Conservation (phyloP, 1,140 invertebrate species). For the Potamilus streckersoni region DNA sequence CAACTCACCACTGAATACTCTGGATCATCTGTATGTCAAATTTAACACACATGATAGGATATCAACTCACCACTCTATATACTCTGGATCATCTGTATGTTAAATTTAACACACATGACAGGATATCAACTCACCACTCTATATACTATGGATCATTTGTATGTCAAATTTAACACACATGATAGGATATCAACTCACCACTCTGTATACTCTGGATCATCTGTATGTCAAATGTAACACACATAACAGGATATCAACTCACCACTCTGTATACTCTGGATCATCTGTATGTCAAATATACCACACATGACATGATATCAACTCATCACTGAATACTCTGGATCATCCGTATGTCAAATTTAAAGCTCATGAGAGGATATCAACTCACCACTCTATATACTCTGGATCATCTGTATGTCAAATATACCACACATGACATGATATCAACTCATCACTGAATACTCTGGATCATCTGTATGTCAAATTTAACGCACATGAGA, state of each 20-base stretch:
- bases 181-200: constrained; percentile 34
- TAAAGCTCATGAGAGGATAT: too few species aligned
- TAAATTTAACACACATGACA: too few species aligned
- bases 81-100: constrained; percentile 37
- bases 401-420: constrained; percentile 34
- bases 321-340: constrained; percentile 50
- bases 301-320: too few species aligned
- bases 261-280: constrained; percentile 52
- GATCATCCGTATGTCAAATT: constrained; percentile 20
- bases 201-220: constrained; percentile 45
- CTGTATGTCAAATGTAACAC: too few species aligned
- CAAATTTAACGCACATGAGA: too few species aligned
- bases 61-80: constrained; percentile 50
- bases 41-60: too few species aligned
- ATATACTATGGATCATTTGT: constrained; percentile 44
- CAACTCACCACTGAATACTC: constrained; percentile 48
- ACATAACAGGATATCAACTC: too few species aligned
- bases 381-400: constrained; percentile 51
- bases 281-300: constrained; percentile 23
- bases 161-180: background rate
- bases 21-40: constrained; percentile 36
- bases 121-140: constrained; percentile 40
- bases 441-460: constrained; percentile 48
- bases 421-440: too few species aligned
- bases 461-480: constrained; percentile 37